Percentiles rank a stretch among this genome's conserved stretches.
These are phyloP conservation scores for Toxotes lorentzi DNA, from an alignment of 2,797 vertebrate genomes.

Conservation along the genomic window DNA sequence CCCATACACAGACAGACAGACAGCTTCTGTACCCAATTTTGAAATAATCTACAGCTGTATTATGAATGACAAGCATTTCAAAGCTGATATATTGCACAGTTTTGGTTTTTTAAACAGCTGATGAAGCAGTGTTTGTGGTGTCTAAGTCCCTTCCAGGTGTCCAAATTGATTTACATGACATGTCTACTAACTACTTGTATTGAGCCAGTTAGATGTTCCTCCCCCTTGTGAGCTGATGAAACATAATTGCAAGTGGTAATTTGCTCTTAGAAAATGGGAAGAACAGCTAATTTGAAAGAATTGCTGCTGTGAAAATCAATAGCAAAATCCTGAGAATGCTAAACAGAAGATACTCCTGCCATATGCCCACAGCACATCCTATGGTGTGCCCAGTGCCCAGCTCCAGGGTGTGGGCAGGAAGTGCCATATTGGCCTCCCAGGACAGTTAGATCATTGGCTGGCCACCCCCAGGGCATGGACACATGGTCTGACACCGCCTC, in stretches of 20 bases:
- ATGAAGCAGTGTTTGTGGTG: conserved; percentile 48
- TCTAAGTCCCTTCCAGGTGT: conserved; percentile 67
- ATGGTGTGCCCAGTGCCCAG: conserved; percentile 50
- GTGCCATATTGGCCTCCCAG: conserved; percentile 76
- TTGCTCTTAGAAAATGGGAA: conserved; percentile 51
- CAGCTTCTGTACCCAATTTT: background rate
- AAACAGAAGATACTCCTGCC: conserved; percentile 50
- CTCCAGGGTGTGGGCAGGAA: conserved; percentile 71
- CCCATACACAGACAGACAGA: background rate
- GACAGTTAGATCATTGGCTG: conserved; percentile 71
- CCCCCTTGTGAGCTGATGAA: conserved; percentile 67
- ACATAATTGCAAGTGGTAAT: conserved; percentile 64
- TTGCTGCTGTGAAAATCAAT: conserved; percentile 44
- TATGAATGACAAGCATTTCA: conserved; percentile 9
- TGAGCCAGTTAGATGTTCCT: conserved; percentile 37
- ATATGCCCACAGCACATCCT: conserved; percentile 66
- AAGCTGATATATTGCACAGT: background rate
- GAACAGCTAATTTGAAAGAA: conserved; percentile 34
- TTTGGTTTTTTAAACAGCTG: conserved; percentile 49
- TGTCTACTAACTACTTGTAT: conserved; percentile 44
- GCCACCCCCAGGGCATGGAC: conserved; percentile 69
- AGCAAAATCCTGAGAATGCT: conserved; percentile 36
- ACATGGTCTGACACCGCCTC: conserved; percentile 76
- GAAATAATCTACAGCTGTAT: background rate
- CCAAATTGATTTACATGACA: conserved; percentile 51